Evolutionary conservation across 2,888 invertebrate species (phyloP).

Genomic region (Nemoura dubitans): DNA sequence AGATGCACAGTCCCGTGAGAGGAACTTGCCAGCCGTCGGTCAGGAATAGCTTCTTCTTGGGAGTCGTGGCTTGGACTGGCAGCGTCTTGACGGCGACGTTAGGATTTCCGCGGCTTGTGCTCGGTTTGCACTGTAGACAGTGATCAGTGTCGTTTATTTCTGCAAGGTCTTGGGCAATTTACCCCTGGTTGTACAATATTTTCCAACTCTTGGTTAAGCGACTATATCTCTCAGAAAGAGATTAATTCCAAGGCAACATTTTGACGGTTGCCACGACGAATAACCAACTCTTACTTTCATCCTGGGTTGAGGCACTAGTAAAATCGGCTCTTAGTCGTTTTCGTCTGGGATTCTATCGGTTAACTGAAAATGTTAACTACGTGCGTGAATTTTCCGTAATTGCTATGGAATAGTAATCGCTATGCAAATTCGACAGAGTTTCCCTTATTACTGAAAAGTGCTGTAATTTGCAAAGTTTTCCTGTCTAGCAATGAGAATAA

Average conservation of each 20-base stretch:
- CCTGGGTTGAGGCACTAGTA: too few relatives aligned
- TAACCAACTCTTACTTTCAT: too few relatives aligned
- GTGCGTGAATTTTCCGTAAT: neutral
- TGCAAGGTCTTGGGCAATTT: too few relatives aligned
- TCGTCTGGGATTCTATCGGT: too few relatives aligned
- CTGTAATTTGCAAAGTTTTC: neutral
- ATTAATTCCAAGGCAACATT: too few relatives aligned
- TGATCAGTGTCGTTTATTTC: too few relatives aligned
- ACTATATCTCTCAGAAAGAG: too few relatives aligned
- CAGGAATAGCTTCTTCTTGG: conserved; percentile 81
- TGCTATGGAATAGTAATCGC: neutral
- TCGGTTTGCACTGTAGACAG: conserved; percentile 45
- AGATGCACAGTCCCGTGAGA: conserved; percentile 84
- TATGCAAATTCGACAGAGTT: neutral
- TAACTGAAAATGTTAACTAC: neutral
- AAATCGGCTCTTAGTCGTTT: too few relatives aligned
- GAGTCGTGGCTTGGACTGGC: conserved; percentile 56
- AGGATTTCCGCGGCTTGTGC: conserved; percentile 48
- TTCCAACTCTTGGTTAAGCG: too few relatives aligned
- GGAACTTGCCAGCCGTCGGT: conserved; percentile 86
- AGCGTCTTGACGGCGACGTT: conserved; percentile 32
- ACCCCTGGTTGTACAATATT: too few relatives aligned
- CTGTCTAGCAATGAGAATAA: neutral
- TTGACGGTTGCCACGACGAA: too few relatives aligned
- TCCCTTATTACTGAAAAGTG: neutral